These are phyloP conservation scores for Crocodylus rhombifer DNA, from an alignment of 2,797 vertebrate genomes.

Conservation along the genomic window DNA sequence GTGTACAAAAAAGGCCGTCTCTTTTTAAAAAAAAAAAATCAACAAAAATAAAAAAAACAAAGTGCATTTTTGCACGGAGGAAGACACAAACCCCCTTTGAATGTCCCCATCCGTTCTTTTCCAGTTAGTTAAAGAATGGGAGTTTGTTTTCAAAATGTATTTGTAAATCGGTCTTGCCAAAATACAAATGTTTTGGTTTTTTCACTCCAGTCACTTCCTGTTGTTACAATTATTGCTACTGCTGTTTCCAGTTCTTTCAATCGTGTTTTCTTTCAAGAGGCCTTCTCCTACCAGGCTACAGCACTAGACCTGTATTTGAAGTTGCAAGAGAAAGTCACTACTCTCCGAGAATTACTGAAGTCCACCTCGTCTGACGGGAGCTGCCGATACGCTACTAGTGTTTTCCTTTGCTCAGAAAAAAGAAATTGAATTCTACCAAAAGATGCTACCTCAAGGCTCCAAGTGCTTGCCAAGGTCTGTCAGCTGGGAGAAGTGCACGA, in stretches of 20 bases:
- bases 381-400: constrained; percentile 66
- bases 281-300: constrained; percentile 77
- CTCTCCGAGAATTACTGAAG: constrained; percentile 73
- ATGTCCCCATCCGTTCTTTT: constrained; percentile 75
- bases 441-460: constrained; percentile 88
- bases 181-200: constrained; percentile 61
- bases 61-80: constrained; percentile 72
- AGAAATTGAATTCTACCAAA: constrained; percentile 81
- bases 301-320: constrained; percentile 76
- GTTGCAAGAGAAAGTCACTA: constrained; percentile 64
- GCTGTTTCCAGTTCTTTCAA: constrained; percentile 59
- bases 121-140: constrained; percentile 52
- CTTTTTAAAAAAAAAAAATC: constrained; percentile 29
- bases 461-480: constrained; percentile 83
- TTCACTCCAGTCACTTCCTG: constrained; percentile 62
- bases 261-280: constrained; percentile 76
- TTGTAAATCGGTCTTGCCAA: constrained; percentile 79
- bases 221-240: constrained; percentile 65
- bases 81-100: constrained; percentile 62
- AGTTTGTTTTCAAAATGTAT: constrained; percentile 70
- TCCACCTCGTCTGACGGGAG: constrained; percentile 75
- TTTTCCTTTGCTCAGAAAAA: constrained; percentile 77
- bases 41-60: not conserved
- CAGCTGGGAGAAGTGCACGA: constrained; percentile 77
- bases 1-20: constrained; percentile 18